Conservation (phyloP, 1,140 invertebrate species). For the Trichonephila inaurata region DNA sequence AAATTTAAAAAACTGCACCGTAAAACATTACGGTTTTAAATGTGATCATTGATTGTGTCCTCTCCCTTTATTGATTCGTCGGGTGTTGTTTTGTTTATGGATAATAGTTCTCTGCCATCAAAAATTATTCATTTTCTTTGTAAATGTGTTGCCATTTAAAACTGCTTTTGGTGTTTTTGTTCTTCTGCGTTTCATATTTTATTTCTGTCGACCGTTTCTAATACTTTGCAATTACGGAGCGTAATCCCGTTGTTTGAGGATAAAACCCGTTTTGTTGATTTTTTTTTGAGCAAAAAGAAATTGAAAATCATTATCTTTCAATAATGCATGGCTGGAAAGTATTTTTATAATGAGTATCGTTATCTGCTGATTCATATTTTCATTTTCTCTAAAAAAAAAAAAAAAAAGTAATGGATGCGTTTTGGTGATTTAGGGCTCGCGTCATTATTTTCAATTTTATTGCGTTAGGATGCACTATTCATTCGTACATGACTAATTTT, state of each 20-base stretch:
- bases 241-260: conserved; percentile 26
- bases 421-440: neutral
- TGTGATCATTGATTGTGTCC: conserved; percentile 43
- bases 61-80: conserved; percentile 22
- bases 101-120: conserved; percentile 50
- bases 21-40: conserved; percentile 44
- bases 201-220: conserved; percentile 16
- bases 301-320: conserved; percentile 46
- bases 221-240: conserved; percentile 24
- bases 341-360: conserved; percentile 25
- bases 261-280: conserved; percentile 7
- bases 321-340: conserved; percentile 14
- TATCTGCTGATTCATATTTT: neutral
- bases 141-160: conserved; percentile 55
- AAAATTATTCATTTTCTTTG: conserved; percentile 58
- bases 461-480: neutral
- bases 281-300: conserved; percentile 28
- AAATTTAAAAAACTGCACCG: conserved; percentile 39
- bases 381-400: neutral
- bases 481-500: neutral
- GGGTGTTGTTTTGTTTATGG: conserved; percentile 39
- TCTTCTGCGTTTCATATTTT: conserved; percentile 11
- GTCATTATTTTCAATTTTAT: conserved; percentile 28
- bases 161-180: conserved; percentile 20
- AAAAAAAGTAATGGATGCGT: neutral